Evolutionary conservation across 2,888 invertebrate species (phyloP).

Genomic region (Cheilosia vernalis): DNA sequence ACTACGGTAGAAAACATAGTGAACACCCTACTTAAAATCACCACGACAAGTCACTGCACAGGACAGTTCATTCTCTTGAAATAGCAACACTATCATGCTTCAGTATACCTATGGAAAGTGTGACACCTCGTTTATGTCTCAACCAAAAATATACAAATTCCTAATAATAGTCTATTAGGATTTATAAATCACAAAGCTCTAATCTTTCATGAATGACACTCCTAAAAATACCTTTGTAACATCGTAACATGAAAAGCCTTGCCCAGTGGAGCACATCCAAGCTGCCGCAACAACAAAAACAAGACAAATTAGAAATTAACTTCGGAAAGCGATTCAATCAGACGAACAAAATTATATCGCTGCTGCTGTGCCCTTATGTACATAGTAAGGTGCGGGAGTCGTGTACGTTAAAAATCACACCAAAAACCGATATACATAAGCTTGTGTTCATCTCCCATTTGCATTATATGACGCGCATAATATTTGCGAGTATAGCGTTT

Average conservation of each 20-base stretch:
- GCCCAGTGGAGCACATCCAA: not conserved
- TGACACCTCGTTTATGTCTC: not conserved
- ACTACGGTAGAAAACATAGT: no score
- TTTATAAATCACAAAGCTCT: constrained; percentile 4
- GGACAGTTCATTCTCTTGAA: no score
- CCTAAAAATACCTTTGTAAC: constrained; percentile 5
- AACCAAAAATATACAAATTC: constrained; percentile 9
- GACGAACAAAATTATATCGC: constrained; percentile 16
- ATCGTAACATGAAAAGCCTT: not conserved
- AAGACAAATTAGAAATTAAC: constrained; percentile 35
- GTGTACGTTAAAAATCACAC: constrained; percentile 30
- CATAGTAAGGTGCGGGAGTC: constrained; percentile 3
- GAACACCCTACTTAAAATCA: no score
- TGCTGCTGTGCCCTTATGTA: not conserved
- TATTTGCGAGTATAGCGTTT: not conserved
- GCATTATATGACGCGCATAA: constrained; percentile 6
- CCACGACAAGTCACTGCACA: no score
- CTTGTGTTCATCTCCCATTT: not conserved
- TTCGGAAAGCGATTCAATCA: constrained; percentile 27
- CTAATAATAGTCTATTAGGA: constrained; percentile 6
- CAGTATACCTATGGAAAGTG: no score
- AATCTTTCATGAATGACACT: constrained; percentile 10
- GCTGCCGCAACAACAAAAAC: not conserved
- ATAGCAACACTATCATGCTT: no score
- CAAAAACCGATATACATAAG: constrained; percentile 12